Evolutionary conservation across 2,797 vertebrate genomes (phyloP).

Genomic region (Coccyzus lansbergi): DNA sequence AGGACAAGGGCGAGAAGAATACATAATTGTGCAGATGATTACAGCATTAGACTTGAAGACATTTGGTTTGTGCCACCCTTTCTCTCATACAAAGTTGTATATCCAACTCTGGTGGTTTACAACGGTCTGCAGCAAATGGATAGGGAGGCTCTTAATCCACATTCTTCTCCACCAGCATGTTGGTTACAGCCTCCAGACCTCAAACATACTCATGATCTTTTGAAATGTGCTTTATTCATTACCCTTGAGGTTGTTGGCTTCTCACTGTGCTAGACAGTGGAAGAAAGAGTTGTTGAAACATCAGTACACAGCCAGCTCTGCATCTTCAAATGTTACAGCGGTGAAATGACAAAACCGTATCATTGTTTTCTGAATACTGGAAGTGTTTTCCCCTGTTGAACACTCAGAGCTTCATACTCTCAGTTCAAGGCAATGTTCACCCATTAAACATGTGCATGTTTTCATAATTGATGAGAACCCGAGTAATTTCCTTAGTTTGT

Average conservation of each 20-base stretch:
- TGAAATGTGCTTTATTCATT: neutral
- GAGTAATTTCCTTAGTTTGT: neutral
- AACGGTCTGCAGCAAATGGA: rapidly evolving
- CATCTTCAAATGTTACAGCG: neutral
- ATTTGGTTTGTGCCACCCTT: neutral
- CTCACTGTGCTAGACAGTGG: neutral
- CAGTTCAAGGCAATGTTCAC: neutral
- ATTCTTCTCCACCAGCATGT: neutral
- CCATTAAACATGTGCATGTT: rapidly evolving
- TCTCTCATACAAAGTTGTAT: neutral
- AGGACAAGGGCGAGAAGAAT: neutral
- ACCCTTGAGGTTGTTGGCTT: neutral
- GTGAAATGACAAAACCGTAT: neutral
- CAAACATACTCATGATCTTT: neutral
- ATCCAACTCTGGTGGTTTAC: neutral
- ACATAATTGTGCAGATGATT: neutral
- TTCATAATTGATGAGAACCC: neutral
- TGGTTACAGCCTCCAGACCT: neutral
- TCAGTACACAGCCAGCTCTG: neutral
- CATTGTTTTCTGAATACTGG: neutral
- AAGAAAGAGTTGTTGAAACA: neutral
- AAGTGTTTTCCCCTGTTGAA: neutral
- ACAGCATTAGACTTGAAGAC: rapidly evolving
- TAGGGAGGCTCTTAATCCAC: neutral
- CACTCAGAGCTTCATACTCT: neutral